Evolutionary conservation across 2,888 invertebrate species (phyloP), one percentile per base, ranked within the genome.

Genomic region (Volucella zonaria): DNA sequence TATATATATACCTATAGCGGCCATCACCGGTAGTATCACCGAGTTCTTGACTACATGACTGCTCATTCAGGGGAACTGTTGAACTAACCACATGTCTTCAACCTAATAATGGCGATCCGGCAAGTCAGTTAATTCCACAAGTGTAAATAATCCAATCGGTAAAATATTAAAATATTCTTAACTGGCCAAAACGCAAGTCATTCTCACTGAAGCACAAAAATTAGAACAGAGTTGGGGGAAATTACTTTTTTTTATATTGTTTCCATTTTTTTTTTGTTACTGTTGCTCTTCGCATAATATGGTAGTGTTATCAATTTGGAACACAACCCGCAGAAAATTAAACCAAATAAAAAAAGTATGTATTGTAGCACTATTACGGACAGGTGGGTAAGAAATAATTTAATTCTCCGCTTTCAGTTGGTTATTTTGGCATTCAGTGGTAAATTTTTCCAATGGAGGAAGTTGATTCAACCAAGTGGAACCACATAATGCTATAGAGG

Each of bases 181-280:
- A 8, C 54, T 54, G 40, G 12, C 3, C 47, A 49, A 70, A 59
- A 64, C 31, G 52, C 51, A 59, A 18, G 45, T 58, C 51, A 73
- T 73, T 47, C 52, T 79, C 79, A 66, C 79, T 79, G 73, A 79
- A 79, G 73, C 79, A 73, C 79, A 73, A 73, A 73, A 79, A 79
- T 52, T 79, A 79, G 79, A 79, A 73, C 79, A 73, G 52, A 42
- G 66, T 54, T 52, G 40, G 58, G 71, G 73, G 71, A 51, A 51
- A 47, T n/a, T 43, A 56, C 15, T 38, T 40, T 45, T 67, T n/a
- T 61, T 62, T 38, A 18, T 59, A 61, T 54, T 56, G 58, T 70
- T 62, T 42, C n/a, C 3, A 51, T 49, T 64, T 31, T 43, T 31
- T 43, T 38, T 62, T 75, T 15, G 49, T 64, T 54, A 45, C 38